Evolutionary conservation across 2,888 invertebrate genomes (phyloP).

Genomic region (Therioaphis trifolii): DNA sequence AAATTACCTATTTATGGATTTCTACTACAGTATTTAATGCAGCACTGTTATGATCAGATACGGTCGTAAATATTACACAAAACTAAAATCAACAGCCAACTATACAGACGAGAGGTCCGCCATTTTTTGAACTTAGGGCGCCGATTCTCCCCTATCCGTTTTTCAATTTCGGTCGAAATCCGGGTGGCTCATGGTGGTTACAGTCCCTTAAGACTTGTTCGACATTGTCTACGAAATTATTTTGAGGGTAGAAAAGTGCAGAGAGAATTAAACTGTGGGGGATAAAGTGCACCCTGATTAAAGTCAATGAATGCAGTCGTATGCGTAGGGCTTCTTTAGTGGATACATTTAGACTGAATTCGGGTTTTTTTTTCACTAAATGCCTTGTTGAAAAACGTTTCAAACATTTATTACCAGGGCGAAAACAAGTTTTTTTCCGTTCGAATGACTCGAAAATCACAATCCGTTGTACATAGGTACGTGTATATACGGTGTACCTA

Average conservation of each 20-base stretch:
- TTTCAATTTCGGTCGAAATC: conserved; percentile 59
- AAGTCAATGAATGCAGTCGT: conserved; percentile 41
- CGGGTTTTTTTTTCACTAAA: conserved; percentile 17
- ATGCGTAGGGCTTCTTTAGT: background rate
- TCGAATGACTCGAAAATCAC: conserved; percentile 34
- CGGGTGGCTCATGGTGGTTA: conserved; percentile 59
- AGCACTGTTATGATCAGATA: conserved; percentile 22
- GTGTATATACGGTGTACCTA: background rate
- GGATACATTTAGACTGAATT: conserved; percentile 13
- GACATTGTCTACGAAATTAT: conserved; percentile 60
- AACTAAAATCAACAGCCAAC: conserved; percentile 48
- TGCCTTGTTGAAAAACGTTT: conserved; percentile 23
- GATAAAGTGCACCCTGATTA: conserved; percentile 59
- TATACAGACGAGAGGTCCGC: conserved; percentile 17
- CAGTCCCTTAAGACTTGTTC: conserved; percentile 57
- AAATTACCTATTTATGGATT: conserved; percentile 6
- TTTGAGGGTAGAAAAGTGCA: conserved; percentile 59
- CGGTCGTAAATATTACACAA: conserved; percentile 51
- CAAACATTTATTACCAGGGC: background rate
- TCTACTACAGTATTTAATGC: conserved; percentile 12
- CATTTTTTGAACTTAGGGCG: conserved; percentile 54
- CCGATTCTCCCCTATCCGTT: conserved; percentile 48
- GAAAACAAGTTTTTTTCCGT: conserved; percentile 41
- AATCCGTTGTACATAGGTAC: conserved; percentile 22
- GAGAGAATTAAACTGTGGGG: conserved; percentile 58